Percentiles rank a stretch among this genome's conserved stretches.
These are phyloP conservation scores for Pogoniulus pusillus DNA, from an alignment of 2,797 vertebrate genomes.

Conservation along the genomic window DNA sequence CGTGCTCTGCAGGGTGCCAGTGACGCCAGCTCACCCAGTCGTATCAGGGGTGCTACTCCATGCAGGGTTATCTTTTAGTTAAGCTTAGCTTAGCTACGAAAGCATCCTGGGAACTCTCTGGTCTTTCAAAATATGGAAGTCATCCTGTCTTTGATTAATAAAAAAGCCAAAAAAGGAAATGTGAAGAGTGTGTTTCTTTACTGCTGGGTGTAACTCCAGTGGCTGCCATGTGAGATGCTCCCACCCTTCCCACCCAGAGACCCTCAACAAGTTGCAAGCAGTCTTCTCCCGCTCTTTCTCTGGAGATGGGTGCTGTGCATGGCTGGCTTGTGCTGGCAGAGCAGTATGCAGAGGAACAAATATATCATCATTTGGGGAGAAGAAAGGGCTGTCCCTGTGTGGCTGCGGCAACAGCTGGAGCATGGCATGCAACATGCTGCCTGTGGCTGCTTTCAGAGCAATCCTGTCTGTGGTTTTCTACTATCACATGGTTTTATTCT, in stretches of 20 bases:
- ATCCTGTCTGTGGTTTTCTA: background rate
- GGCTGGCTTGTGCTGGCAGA: background rate
- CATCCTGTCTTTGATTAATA: conserved; percentile 36
- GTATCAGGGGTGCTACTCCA: background rate
- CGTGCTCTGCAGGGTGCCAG: background rate
- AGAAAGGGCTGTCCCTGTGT: background rate
- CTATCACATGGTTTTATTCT: background rate
- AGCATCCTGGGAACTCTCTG: background rate
- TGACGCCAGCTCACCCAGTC: background rate
- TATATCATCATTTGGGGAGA: background rate
- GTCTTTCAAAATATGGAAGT: background rate
- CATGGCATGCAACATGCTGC: rapidly evolving
- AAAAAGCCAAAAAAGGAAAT: background rate
- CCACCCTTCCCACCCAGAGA: background rate
- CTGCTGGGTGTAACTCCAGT: background rate
- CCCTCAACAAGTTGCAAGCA: background rate
- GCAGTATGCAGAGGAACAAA: rapidly evolving
- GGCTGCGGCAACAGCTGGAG: background rate
- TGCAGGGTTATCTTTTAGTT: background rate
- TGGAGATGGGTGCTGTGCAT: background rate
- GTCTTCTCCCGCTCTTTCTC: background rate
- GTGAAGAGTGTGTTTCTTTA: background rate
- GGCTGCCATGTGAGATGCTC: rapidly evolving
- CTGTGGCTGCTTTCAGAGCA: background rate
- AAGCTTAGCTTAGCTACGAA: background rate